These are phyloP conservation scores for Australoheros scitulus DNA, from an alignment of 2,113 vertebrate genomes.

Conservation along the genomic window DNA sequence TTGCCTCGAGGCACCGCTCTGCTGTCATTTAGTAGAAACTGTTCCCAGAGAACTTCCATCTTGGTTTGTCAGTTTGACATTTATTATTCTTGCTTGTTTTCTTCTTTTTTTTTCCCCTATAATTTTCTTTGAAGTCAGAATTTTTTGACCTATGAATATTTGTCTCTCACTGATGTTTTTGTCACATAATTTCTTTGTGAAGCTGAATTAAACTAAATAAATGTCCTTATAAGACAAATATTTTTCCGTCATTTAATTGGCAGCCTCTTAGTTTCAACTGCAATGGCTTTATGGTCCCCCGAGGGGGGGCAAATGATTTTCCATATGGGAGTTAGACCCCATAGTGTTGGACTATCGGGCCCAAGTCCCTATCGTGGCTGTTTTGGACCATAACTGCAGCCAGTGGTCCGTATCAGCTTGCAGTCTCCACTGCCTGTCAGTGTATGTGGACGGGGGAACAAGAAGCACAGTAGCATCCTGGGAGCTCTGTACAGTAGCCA, in stretches of 20 bases:
- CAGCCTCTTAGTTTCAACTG: not conserved
- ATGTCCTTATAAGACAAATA: not conserved
- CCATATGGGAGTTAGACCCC: not conserved
- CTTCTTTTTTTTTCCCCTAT: not conserved
- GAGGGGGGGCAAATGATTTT: not conserved
- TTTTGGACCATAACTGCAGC: not conserved
- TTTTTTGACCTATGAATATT: not conserved
- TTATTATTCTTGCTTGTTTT: constrained; percentile 3
- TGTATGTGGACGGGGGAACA: not conserved
- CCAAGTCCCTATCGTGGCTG: not conserved
- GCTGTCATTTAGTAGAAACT: not conserved
- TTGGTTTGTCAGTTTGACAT: constrained; percentile 26
- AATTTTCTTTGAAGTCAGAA: not conserved
- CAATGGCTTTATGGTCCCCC: no score
- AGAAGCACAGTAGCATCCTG: not conserved
- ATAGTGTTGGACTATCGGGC: not conserved
- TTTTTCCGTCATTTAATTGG: not conserved
- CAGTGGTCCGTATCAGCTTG: not conserved
- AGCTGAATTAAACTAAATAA: not conserved
- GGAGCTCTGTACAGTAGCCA: not conserved
- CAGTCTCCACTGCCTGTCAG: not conserved
- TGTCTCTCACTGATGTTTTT: not conserved
- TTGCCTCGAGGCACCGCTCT: not conserved
- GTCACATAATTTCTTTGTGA: not conserved
- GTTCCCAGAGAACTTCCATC: not conserved